These are phyloP conservation scores for Gari tellinella DNA, from an alignment of 2,888 invertebrate species.

Conservation along the genomic window DNA sequence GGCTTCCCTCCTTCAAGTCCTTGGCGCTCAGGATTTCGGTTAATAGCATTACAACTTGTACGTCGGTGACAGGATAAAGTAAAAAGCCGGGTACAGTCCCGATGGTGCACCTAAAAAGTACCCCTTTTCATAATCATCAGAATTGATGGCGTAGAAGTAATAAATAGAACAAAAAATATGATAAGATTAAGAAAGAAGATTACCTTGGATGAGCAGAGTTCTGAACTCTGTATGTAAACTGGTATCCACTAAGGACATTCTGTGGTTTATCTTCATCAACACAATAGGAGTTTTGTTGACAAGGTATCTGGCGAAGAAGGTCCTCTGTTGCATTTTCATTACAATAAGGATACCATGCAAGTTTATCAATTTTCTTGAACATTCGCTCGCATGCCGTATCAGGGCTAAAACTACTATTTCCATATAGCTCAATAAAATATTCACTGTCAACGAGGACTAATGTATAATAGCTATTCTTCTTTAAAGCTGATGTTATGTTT, in stretches of 20 bases:
- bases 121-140: too few relatives aligned
- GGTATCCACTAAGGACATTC: constrained; percentile 94
- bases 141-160: too few relatives aligned
- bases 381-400: constrained; percentile 91
- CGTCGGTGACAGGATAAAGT: too few relatives aligned
- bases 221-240: constrained; percentile 97
- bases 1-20: too few relatives aligned
- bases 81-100: too few relatives aligned
- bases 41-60: too few relatives aligned
- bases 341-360: constrained; percentile 94
- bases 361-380: constrained; percentile 92
- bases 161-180: too few relatives aligned
- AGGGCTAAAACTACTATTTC: constrained; percentile 88
- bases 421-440: constrained; percentile 95
- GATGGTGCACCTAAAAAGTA: too few relatives aligned
- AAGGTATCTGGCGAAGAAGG: constrained; percentile 94
- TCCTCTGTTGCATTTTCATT: constrained; percentile 91
- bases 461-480: constrained; percentile 87
- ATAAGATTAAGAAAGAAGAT: too few relatives aligned
- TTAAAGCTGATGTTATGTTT: constrained; percentile 91
- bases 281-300: constrained; percentile 90
- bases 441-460: constrained; percentile 95
- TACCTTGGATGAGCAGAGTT: constrained; percentile 95
- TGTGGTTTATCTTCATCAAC: constrained; percentile 91
- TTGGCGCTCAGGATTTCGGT: too few relatives aligned